Evolutionary conservation across 1,140 invertebrate species (phyloP), one percentile per base, ranked within the genome.

Genomic region (Patella vulgata): DNA sequence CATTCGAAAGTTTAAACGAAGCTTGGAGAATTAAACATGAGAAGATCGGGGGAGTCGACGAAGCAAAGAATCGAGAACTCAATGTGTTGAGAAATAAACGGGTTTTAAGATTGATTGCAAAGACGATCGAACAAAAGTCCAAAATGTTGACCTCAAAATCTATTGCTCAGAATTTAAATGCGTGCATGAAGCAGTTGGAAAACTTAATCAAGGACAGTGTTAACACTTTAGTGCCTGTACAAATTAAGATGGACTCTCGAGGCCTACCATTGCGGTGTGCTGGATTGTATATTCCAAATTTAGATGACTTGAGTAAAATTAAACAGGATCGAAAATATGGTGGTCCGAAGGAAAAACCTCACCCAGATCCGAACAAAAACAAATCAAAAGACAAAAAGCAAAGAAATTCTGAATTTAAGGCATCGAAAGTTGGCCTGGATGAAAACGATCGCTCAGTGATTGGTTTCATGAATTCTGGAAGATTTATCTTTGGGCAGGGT

Each of bases 381-480:
- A 78, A 89, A 47, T 87, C 84, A 74, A 88, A 89, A 14, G 14
- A 31, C 39, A 42, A 59, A 50, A 47, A 62, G 59, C 62, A 60
- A 21, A 62, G 56, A 63, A 31, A 28, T 27, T 63, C 56, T 19
- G 39, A 31, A 17, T 21, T 46, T 25, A 19, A 28, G n/a, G 30
- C 36, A 47, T 19, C 19, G 5, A 48, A 21, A 31, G 52, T 36
- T 36, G 25, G 59, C 25, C 50, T 76, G 8, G 47, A 67, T 59
- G 33, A 50, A 23, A 50, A 66, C 44, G 51, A 51, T 51, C 66
- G 91, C 70, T 85, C 90, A 79, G 85, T 91, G 3, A 88, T 93
- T 68, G 93, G 93, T 44, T 94, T 89, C 82, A 73, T 93, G 11
- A 87, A 84, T 40, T 82, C 88, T 63, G 91, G 91, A 28, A 88